Evolutionary conservation across 2,113 vertebrate genomes (phyloP), one percentile per base, ranked within the genome.

Genomic region (Chaetodon auriga): DNA sequence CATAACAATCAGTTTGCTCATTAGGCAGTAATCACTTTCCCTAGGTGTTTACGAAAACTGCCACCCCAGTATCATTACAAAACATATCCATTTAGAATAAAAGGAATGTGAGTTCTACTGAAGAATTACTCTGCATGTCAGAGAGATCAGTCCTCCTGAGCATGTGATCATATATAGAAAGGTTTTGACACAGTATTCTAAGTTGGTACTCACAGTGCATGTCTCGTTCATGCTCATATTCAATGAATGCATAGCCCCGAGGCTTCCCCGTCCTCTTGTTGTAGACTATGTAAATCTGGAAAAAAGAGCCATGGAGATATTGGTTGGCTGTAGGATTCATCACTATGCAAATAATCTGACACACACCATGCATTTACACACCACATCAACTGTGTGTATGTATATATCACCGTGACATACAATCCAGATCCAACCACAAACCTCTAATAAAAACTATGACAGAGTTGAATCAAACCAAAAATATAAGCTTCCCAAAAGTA

Each of bases 151-250:
- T 49, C 73, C 53, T 78, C 9, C 71, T 64, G 15, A 1, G 19
- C 12, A 46, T 54, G 63, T 45, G 21, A 71, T 38, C 15, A 61
- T 10, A 55, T 3, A 41, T 4, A 58, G 1, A 55, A 46, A 19
- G 14, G 8, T 49, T 64, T 54, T 41, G 35, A 30, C 2, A 46
- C 23, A 49, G 23, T 14, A 11, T 8, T 30, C 21, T 61, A 1
- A 0, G 7, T 25, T 13, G 53, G 54, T 93, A 97, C 97, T 97
- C 92, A 97, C 96, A 97, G 92, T 99, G 97, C 97, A 99, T 99
- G 87, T 99, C 97, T 30, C 97, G 94, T 80, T 99, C 97, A 11
- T 98, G 97, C 74, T 99, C 97, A 0, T 98, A 99, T 87, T 99
- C 97, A 7, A 98, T 99, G 96, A 99, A 99, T 16, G 97, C 97